These are phyloP conservation scores for Dendrolimus houi DNA, from an alignment of 2,888 invertebrate species.

Conservation along the genomic window DNA sequence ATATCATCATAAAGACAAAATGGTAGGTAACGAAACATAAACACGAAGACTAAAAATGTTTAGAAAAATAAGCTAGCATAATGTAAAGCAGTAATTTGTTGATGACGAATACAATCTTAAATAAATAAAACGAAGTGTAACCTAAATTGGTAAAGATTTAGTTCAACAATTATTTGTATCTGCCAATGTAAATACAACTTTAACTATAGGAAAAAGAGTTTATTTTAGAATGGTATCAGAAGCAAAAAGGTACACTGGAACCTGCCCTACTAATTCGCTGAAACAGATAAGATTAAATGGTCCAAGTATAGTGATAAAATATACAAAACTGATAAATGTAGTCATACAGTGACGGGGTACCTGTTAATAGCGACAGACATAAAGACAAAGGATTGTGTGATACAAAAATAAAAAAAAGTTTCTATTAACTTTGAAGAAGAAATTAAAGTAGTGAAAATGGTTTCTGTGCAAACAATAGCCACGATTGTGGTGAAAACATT, in stretches of 20 bases:
- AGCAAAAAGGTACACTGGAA: constrained; percentile 25
- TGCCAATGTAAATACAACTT: constrained; percentile 5
- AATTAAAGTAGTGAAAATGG: constrained; percentile 77
- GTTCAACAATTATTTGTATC: neutral
- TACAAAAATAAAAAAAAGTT: constrained; percentile 7
- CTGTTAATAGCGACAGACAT: constrained; percentile 46
- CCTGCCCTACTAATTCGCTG: constrained; percentile 66
- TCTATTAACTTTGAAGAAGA: constrained; percentile 8
- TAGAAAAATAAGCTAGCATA: too few species aligned
- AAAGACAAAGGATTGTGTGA: constrained; percentile 39
- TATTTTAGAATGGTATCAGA: constrained; percentile 11
- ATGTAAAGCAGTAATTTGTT: neutral
- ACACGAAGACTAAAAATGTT: too few species aligned
- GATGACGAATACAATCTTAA: constrained; percentile 8
- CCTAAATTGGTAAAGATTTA: neutral
- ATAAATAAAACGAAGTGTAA: constrained; percentile 5
- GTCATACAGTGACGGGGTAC: constrained; percentile 50
- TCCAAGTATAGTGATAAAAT: constrained; percentile 47
- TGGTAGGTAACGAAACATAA: too few species aligned
- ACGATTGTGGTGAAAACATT: constrained; percentile 87
- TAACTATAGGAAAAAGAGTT: constrained; percentile 13
- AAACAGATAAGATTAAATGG: constrained; percentile 60
- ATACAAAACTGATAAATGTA: constrained; percentile 45
- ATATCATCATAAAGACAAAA: too few species aligned
- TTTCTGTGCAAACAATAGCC: constrained; percentile 87